phyloP scores from a whole-genome alignment of 2,113 vertebrate genomes.

The Zapus hudsonius region DNA sequence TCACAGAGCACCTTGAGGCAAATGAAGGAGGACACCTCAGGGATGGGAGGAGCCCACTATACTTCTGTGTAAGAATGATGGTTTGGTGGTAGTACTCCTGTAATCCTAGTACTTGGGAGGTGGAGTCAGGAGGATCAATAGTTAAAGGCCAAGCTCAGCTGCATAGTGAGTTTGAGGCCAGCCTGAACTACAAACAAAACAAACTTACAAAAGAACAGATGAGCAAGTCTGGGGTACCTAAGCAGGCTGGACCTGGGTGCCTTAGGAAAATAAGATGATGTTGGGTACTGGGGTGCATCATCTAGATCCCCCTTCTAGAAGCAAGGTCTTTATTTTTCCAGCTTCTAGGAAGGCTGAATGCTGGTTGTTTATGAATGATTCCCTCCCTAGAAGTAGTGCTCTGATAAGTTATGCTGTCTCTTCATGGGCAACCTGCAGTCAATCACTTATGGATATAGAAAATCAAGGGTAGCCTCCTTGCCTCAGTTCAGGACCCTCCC shows the following conservation, averaged over 20 bases:
- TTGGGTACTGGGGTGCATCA: neutral
- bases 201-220: neutral
- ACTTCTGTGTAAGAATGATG: neutral
- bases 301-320: neutral
- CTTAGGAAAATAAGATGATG: neutral
- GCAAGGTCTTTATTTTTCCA: neutral
- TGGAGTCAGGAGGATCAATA: too few relatives aligned
- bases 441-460: neutral
- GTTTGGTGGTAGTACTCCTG: too few relatives aligned
- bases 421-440: neutral
- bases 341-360: neutral
- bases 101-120: neutral
- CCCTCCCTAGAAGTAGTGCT: neutral
- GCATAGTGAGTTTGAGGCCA: neutral
- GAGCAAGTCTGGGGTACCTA: neutral
- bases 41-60: neutral
- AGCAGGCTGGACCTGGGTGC: neutral
- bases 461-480: neutral
- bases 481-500: neutral
- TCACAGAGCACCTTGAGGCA: neutral
- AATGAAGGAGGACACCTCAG: neutral
- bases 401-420: neutral
- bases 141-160: neutral
- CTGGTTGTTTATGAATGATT: neutral
- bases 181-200: neutral